A percentile compares a stretch with the other conserved stretches of the same genome.
Evolutionary conservation across 2,888 invertebrate genomes (phyloP).

Genomic region (Tetragnatha montana): DNA sequence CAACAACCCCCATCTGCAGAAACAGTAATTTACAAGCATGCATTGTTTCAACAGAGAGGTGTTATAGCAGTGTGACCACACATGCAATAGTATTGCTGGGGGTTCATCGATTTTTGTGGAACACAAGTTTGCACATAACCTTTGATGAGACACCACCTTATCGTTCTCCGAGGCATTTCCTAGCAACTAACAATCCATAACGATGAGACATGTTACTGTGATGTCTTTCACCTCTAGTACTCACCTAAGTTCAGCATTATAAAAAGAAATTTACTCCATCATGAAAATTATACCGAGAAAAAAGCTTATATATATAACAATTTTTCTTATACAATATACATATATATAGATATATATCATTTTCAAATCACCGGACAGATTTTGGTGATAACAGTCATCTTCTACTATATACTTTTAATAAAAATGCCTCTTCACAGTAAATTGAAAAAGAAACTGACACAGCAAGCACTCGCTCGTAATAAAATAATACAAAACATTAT

Average conservation of each 20-base stretch:
- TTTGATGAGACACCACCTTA: not conserved
- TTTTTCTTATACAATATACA: slow-evolving; percentile 62
- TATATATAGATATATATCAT: slow-evolving; percentile 68
- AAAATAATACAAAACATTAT: slow-evolving; percentile 71
- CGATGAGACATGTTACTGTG: slow-evolving; percentile 47
- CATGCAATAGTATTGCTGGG: too few relatives aligned
- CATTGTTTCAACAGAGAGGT: too few relatives aligned
- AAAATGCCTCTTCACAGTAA: slow-evolving; percentile 62
- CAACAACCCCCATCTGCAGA: too few relatives aligned
- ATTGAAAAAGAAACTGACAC: slow-evolving; percentile 67
- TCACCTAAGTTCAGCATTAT: slow-evolving; percentile 55
- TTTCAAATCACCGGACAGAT: slow-evolving; percentile 70
- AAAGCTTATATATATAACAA: slow-evolving; percentile 68
- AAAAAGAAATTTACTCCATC: slow-evolving; percentile 34
- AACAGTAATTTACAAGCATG: too few relatives aligned
- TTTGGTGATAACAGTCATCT: slow-evolving; percentile 66
- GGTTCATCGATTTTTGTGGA: too few relatives aligned
- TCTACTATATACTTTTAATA: slow-evolving; percentile 67
- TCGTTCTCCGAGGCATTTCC: not conserved
- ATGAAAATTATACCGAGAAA: slow-evolving; percentile 59
- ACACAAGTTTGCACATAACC: too few relatives aligned
- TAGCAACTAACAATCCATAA: not conserved
- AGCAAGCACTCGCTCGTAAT: slow-evolving; percentile 58
- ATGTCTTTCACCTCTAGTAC: slow-evolving; percentile 32
- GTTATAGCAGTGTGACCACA: too few relatives aligned